These are phyloP conservation scores for Noctua janthe DNA, from an alignment of 2,888 invertebrate genomes.

Conservation along the genomic window DNA sequence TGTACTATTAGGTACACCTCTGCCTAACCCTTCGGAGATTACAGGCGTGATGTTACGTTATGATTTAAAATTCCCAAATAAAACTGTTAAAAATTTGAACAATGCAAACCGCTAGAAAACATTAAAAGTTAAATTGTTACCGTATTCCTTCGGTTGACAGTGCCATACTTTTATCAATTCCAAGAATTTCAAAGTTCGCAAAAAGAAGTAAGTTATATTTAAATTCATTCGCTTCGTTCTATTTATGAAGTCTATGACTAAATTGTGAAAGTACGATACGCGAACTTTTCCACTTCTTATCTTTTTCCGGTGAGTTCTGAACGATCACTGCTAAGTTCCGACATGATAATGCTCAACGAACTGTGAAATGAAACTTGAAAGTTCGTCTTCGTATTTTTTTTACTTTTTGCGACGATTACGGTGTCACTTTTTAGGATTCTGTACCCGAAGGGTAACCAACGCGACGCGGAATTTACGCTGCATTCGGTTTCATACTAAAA, in stretches of 20 bases:
- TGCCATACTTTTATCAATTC: not conserved
- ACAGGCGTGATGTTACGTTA: no score
- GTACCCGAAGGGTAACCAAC: no score
- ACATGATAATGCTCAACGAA: constrained; percentile 46
- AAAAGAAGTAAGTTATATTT: not conserved
- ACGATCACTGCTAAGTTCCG: constrained; percentile 47
- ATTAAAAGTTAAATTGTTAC: not conserved
- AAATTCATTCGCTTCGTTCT: constrained; percentile 4
- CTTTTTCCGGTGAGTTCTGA: constrained; percentile 32
- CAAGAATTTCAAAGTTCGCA: not conserved
- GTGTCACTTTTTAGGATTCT: not conserved
- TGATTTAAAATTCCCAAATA: no score
- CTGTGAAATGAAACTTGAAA: constrained; percentile 54
- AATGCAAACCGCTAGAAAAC: not conserved
- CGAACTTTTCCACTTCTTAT: constrained; percentile 39
- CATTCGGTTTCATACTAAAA: no score
- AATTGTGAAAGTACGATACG: constrained; percentile 20
- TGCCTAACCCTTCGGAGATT: no score
- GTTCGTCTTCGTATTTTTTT: constrained; percentile 18
- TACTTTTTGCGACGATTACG: not conserved
- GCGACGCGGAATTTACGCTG: no score
- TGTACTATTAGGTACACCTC: no score
- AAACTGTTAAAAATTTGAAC: not conserved
- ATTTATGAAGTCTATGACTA: constrained; percentile 20
- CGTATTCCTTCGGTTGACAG: not conserved